phyloP scores from a whole-genome alignment of 2,113 vertebrate species.

The Gallinago undulata region DNA sequence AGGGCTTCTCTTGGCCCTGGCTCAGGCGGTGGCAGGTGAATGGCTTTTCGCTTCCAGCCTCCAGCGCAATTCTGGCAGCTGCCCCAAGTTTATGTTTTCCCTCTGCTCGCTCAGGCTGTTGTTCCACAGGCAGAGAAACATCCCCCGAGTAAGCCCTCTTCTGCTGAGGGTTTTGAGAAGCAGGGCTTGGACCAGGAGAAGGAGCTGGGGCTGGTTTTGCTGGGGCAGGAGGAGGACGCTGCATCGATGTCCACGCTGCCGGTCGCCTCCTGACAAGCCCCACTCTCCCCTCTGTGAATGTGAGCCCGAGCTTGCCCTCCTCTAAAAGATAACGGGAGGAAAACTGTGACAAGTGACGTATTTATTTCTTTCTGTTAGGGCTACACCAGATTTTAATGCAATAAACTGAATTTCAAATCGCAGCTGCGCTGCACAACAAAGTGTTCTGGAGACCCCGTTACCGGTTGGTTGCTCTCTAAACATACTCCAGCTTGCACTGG shows the following conservation, averaged over 20 bases:
- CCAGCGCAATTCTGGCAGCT: background rate
- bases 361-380: background rate
- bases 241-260: accelerated
- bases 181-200: background rate
- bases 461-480: background rate
- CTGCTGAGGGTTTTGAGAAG: background rate
- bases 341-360: background rate
- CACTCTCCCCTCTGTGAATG: accelerated
- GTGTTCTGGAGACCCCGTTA: background rate
- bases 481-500: background rate
- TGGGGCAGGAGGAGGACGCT: background rate
- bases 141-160: background rate
- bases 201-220: background rate
- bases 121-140: background rate
- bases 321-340: background rate
- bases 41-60: background rate
- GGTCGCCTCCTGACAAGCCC: background rate
- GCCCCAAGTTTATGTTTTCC: background rate
- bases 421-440: background rate
- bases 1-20: background rate
- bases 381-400: background rate
- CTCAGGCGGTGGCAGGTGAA: background rate
- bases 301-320: background rate
- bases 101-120: background rate
- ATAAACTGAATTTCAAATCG: background rate